Percentiles rank a stretch among this genome's conserved stretches.
phyloP scores from a whole-genome alignment of 2,113 vertebrate species.

The Oenanthe melanoleuca region DNA sequence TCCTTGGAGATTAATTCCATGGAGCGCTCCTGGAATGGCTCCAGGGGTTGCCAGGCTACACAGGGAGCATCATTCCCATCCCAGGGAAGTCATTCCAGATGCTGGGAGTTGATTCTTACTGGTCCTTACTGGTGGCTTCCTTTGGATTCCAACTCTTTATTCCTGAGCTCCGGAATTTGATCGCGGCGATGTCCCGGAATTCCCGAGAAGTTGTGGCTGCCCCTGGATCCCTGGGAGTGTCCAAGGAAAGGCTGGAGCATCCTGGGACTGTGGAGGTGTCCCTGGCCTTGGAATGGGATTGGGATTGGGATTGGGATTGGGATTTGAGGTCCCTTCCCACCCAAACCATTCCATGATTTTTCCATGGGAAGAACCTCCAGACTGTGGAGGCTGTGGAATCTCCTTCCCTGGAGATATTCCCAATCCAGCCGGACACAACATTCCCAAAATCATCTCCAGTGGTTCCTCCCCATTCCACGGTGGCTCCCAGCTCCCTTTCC shows the following conservation, averaged over 20 bases:
- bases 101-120: not conserved
- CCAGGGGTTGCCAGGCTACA: not conserved
- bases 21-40: not conserved
- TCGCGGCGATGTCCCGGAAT: fast-evolving
- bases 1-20: not conserved
- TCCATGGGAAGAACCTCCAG: not conserved
- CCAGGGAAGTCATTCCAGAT: not conserved
- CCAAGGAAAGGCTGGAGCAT: not conserved
- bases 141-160: fast-evolving
- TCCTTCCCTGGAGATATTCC: not conserved
- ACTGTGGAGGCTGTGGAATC: not conserved
- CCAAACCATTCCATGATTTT: not conserved
- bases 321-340: not conserved
- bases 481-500: not conserved
- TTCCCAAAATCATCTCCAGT: not conserved
- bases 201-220: not conserved
- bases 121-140: not conserved
- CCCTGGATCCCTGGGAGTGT: not conserved
- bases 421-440: not conserved
- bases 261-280: no score
- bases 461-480: not conserved
- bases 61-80: fast-evolving
- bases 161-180: fast-evolving
- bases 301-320: not conserved
- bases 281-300: not conserved